These are phyloP conservation scores for Antigone vipio DNA, from an alignment of 2,113 vertebrate species.

Conservation along the genomic window DNA sequence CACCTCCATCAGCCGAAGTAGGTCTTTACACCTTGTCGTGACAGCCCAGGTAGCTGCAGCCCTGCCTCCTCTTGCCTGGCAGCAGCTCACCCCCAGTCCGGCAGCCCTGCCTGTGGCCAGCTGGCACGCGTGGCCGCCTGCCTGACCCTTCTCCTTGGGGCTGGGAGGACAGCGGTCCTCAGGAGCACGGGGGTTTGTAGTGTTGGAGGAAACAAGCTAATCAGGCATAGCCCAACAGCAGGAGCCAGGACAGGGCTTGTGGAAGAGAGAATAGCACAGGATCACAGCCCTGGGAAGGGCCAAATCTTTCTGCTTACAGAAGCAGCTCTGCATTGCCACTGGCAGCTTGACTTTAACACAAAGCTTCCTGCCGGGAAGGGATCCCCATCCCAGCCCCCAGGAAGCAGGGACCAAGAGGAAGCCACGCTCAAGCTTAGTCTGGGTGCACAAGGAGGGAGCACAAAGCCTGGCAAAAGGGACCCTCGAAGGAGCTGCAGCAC, in stretches of 20 bases:
- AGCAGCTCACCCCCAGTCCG: not conserved
- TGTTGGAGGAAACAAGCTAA: not conserved
- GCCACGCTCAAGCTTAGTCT: not conserved
- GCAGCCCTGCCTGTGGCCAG: not conserved
- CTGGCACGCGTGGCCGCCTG: fast-evolving
- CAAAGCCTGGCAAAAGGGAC: not conserved
- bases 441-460: fast-evolving
- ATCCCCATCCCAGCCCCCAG: not conserved
- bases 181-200: not conserved
- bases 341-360: not conserved
- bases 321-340: not conserved
- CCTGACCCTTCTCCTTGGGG: not conserved
- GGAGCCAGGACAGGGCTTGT: not conserved
- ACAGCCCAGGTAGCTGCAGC: not conserved
- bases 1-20: not conserved
- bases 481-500: not conserved
- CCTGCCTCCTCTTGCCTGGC: not conserved
- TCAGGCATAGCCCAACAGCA: not conserved
- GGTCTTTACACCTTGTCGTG: not conserved
- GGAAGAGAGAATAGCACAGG: not conserved
- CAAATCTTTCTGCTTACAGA: not conserved
- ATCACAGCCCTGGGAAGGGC: fast-evolving
- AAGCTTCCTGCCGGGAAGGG: not conserved
- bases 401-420: not conserved
- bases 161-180: not conserved